These are phyloP conservation scores for Phaenicophaeus curvirostris DNA, from an alignment of 2,797 vertebrate species.

Conservation along the genomic window DNA sequence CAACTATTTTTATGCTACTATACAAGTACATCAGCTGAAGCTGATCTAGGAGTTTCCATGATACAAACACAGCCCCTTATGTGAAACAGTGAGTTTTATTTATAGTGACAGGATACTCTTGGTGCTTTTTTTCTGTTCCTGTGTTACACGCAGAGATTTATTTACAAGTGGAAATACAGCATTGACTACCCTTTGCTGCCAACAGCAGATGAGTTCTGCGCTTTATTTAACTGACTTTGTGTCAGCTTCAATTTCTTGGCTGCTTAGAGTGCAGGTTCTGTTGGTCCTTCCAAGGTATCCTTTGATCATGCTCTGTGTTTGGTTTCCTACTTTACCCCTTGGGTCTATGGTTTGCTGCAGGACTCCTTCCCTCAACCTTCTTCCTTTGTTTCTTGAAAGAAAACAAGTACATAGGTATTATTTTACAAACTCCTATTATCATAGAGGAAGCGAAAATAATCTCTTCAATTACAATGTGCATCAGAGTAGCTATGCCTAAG, in stretches of 20 bases:
- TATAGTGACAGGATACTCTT: slow-evolving; percentile 71
- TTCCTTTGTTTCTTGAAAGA: not conserved
- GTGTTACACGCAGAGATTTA: slow-evolving; percentile 54
- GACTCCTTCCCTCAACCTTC: not conserved
- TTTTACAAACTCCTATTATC: not conserved
- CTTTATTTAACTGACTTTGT: slow-evolving; percentile 71
- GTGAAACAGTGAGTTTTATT: slow-evolving; percentile 72
- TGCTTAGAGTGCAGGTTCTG: slow-evolving; percentile 41
- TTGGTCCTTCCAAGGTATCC: slow-evolving; percentile 43
- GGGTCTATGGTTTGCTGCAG: not conserved
- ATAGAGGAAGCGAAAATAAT: not conserved
- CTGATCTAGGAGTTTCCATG: slow-evolving; percentile 45
- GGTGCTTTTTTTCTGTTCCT: slow-evolving; percentile 65
- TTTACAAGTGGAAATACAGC: slow-evolving; percentile 59
- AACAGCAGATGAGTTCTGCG: slow-evolving; percentile 39
- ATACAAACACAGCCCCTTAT: slow-evolving; percentile 21
- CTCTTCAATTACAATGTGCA: not conserved
- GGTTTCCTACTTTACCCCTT: slow-evolving; percentile 18
- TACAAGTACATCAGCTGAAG: not conserved
- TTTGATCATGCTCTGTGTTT: slow-evolving; percentile 59
- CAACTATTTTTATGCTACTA: not conserved
- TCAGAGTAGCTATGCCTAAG: not conserved
- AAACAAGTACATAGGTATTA: not conserved
- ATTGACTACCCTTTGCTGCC: not conserved
- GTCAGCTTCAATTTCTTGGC: slow-evolving; percentile 75